These are phyloP conservation scores for Galaxias olidus DNA, from an alignment of 2,797 vertebrate species.

Conservation along the genomic window DNA sequence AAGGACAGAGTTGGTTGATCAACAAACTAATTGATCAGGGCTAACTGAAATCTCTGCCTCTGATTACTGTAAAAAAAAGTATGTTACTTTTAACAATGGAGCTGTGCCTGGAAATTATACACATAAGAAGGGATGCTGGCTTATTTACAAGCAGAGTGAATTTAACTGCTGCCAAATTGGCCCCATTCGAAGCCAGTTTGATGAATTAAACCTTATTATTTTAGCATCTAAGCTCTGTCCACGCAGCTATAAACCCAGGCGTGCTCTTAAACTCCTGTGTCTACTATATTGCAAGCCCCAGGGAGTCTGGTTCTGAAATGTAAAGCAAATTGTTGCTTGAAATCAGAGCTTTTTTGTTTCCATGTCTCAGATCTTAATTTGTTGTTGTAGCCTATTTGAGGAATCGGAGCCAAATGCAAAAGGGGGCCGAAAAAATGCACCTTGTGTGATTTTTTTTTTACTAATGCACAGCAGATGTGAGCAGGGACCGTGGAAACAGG, in stretches of 20 bases:
- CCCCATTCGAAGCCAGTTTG: conserved; percentile 28
- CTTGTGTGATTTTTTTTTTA: conserved; percentile 86
- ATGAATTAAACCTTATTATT: conserved; percentile 46
- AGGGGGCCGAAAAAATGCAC: conserved; percentile 81
- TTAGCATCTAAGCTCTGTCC: conserved; percentile 47
- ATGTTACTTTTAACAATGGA: conserved; percentile 9
- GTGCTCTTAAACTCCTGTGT: conserved; percentile 52
- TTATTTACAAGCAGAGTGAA: conserved; percentile 35
- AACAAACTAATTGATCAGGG: too few species aligned
- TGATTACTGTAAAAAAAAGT: too few species aligned
- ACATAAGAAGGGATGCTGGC: conserved; percentile 17
- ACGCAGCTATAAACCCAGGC: conserved; percentile 60
- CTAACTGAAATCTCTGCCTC: too few species aligned
- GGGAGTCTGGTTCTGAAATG: conserved; percentile 63
- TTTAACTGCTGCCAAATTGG: conserved; percentile 41
- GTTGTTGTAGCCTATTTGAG: conserved; percentile 82
- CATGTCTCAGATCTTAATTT: conserved; percentile 70
- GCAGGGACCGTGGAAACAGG: conserved; percentile 84
- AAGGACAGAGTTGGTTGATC: too few species aligned
- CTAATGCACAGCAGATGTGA: conserved; percentile 93
- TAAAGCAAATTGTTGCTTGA: conserved; percentile 63
- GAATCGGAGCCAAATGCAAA: conserved; percentile 81
- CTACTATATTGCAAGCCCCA: conserved; percentile 54
- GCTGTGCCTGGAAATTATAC: conserved; percentile 26
- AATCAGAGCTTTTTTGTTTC: conserved; percentile 51